phyloP scores from a whole-genome alignment of 2,888 invertebrate genomes.

The Drosophila melanosoma region DNA sequence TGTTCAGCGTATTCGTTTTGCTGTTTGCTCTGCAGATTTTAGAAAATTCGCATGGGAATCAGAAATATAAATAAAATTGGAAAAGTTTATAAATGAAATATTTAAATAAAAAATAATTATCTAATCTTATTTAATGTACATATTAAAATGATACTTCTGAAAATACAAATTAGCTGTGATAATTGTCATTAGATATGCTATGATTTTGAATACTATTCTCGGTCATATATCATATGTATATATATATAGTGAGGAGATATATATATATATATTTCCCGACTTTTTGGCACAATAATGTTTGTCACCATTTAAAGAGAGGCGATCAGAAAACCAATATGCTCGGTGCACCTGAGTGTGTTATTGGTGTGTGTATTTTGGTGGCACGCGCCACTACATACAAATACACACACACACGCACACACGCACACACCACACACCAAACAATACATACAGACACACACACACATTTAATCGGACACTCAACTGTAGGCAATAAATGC shows the following conservation, averaged over 20 bases:
- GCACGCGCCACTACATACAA: constrained; percentile 44
- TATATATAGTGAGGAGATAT: neutral
- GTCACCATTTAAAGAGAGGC: neutral
- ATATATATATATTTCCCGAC: neutral
- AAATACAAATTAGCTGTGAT: neutral
- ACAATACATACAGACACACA: constrained; percentile 8
- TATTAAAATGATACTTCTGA: neutral
- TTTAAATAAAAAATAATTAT: neutral
- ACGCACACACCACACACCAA: constrained; percentile 20
- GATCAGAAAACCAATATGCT: neutral
- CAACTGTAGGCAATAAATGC: constrained; percentile 54
- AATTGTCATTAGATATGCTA: neutral
- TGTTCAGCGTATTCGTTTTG: neutral
- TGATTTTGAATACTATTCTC: neutral
- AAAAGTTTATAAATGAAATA: neutral
- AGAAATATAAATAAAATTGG: neutral
- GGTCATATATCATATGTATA: neutral
- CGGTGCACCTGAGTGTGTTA: neutral
- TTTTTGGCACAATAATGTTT: neutral
- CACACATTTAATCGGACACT: neutral
- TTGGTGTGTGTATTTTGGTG: constrained; percentile 29
- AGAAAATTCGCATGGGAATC: too few species aligned
- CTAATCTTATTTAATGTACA: neutral
- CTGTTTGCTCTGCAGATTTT: neutral
- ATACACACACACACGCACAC: constrained; percentile 4